Conservation (phyloP, 2,113 vertebrate genomes). For the Rhizomys pruinosus region DNA sequence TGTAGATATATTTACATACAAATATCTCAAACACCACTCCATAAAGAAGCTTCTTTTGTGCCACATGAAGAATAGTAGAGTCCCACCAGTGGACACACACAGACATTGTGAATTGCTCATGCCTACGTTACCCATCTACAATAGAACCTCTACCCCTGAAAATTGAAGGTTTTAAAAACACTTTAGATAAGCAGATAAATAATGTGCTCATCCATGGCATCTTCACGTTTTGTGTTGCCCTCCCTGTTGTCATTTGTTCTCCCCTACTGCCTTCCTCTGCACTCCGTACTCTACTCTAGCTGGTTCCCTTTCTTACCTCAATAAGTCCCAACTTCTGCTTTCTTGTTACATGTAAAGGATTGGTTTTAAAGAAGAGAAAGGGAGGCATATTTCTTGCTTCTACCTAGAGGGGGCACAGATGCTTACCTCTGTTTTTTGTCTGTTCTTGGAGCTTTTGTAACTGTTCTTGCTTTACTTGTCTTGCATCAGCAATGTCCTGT, state of each 20-base stretch:
- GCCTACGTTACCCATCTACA: no score
- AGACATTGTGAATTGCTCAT: no score
- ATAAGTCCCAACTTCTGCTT: background rate
- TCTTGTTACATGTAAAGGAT: background rate
- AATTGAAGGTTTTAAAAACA: no score
- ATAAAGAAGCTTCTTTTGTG: no score
- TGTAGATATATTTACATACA: no score
- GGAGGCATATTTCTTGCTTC: background rate
- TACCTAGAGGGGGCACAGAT: rapidly evolving
- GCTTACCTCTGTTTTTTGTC: background rate
- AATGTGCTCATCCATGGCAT: background rate
- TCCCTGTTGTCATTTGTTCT: background rate
- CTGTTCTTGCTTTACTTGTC: background rate
- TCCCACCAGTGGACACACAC: no score
- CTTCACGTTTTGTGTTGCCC: background rate
- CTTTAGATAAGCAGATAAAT: background rate
- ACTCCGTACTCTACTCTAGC: background rate
- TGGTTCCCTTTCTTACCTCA: background rate
- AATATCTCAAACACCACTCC: no score
- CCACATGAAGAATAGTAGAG: no score
- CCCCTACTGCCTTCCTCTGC: background rate
- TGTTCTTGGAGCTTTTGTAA: background rate
- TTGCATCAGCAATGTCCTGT: background rate
- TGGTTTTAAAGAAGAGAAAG: conserved; percentile 9
- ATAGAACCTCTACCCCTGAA: no score